phyloP scores from a whole-genome alignment of 2,797 vertebrate species.

The Gastrophryne carolinensis region DNA sequence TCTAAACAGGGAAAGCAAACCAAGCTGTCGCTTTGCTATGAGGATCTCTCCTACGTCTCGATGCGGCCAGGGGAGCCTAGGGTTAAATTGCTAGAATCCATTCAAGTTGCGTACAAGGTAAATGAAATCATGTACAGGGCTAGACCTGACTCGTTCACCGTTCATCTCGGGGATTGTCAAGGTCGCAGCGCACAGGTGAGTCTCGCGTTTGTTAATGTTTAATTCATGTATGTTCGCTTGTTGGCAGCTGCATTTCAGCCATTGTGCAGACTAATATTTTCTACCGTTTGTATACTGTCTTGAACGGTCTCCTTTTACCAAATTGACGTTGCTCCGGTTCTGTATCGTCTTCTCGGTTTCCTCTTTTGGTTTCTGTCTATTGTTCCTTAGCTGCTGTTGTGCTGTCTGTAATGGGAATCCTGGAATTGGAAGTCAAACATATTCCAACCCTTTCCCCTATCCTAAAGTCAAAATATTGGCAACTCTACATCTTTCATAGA shows the following conservation, averaged over 20 bases:
- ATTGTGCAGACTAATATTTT: too few relatives aligned
- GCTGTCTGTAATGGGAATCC: too few relatives aligned
- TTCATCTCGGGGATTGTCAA: constrained; percentile 13
- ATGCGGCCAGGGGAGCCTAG: background rate
- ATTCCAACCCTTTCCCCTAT: too few relatives aligned
- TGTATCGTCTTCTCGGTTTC: too few relatives aligned
- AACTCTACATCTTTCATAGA: too few relatives aligned
- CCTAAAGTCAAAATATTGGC: too few relatives aligned
- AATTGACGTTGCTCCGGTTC: too few relatives aligned
- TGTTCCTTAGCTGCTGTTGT: too few relatives aligned
- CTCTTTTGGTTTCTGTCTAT: too few relatives aligned
- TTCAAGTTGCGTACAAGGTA: background rate
- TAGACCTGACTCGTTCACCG: background rate
- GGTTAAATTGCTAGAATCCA: background rate
- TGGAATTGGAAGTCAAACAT: too few relatives aligned
- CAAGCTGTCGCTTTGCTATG: constrained; percentile 33
- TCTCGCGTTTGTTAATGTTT: constrained; percentile 3
- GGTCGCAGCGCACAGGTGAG: constrained; percentile 26
- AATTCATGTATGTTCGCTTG: background rate
- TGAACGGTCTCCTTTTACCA: too few relatives aligned
- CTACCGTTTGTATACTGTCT: too few relatives aligned
- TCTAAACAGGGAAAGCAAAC: constrained; percentile 14
- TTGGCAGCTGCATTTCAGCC: background rate
- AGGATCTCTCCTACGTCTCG: constrained; percentile 6
- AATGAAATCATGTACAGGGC: background rate